These are phyloP conservation scores for Himalopsyche anomala DNA, from an alignment of 2,888 invertebrate genomes.

Conservation along the genomic window DNA sequence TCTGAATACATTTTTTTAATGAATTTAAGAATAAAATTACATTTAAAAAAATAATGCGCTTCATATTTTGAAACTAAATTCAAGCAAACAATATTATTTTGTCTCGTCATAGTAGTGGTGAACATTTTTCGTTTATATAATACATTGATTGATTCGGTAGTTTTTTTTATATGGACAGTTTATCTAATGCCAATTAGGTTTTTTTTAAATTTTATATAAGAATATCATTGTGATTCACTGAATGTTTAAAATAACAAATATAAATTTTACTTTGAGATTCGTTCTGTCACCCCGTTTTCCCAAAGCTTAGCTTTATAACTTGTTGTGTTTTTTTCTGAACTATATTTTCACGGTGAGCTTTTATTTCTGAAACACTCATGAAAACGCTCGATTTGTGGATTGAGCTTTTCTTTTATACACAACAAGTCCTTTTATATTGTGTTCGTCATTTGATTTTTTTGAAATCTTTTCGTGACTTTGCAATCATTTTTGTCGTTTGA, in stretches of 20 bases:
- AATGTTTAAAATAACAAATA: not conserved
- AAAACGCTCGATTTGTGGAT: not conserved
- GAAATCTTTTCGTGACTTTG: not conserved
- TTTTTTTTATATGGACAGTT: not conserved
- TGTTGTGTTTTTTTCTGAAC: not conserved
- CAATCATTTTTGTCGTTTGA: not conserved
- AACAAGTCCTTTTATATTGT: not conserved
- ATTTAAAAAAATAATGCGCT: too few species aligned
- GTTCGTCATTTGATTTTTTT: not conserved
- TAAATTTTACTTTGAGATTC: not conserved
- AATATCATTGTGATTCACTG: conserved; percentile 1
- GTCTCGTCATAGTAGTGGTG: too few species aligned
- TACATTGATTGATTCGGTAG: too few species aligned
- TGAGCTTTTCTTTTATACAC: not conserved
- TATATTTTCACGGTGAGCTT: not conserved
- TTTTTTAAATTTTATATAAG: not conserved
- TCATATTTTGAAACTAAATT: too few species aligned
- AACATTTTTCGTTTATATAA: too few species aligned
- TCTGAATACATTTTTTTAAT: too few species aligned
- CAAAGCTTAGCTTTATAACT: not conserved
- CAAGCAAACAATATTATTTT: too few species aligned
- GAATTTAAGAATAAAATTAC: too few species aligned
- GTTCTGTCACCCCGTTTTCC: not conserved
- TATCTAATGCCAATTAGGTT: too few species aligned
- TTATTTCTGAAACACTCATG: not conserved